Conservation (phyloP, 2,113 vertebrate species). For the Thryonomys swinderianus region DNA sequence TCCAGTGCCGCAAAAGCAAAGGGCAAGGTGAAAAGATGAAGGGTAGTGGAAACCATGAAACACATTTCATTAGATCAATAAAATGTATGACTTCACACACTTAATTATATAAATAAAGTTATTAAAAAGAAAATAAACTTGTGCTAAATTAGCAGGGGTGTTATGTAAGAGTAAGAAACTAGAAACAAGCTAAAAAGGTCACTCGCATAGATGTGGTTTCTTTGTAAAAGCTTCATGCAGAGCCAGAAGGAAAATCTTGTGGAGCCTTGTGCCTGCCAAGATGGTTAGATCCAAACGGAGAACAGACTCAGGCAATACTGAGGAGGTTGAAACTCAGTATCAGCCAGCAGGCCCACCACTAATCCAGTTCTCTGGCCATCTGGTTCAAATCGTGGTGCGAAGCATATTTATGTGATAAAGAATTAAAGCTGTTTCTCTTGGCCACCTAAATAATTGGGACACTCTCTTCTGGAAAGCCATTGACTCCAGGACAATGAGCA, state of each 20-base stretch:
- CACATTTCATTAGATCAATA: conserved; percentile 85
- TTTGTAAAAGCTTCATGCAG: neutral
- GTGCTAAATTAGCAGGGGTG: neutral
- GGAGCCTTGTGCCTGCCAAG: conserved; percentile 36
- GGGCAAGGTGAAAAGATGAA: conserved; percentile 81
- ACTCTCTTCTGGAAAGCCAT: conserved; percentile 81
- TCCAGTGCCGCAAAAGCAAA: conserved; percentile 79
- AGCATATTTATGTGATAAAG: conserved; percentile 85
- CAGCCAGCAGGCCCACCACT: conserved; percentile 65
- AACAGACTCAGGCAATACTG: neutral
- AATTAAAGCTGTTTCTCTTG: conserved; percentile 86
- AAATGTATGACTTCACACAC: conserved; percentile 83
- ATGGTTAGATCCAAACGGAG: neutral
- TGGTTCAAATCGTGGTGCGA: conserved; percentile 84
- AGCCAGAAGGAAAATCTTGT: neutral
- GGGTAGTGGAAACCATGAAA: conserved; percentile 78
- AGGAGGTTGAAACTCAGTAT: conserved; percentile 53
- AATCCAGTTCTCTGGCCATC: conserved; percentile 80
- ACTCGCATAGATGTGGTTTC: neutral
- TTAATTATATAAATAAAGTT: conserved; percentile 84
- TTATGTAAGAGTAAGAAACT: neutral
- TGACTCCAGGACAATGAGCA: conserved; percentile 81
- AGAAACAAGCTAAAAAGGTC: conserved; percentile 22
- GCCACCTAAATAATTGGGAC: conserved; percentile 83
- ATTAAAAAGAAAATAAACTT: conserved; percentile 80